Evolutionary conservation across 2,797 vertebrate genomes (phyloP).

Genomic region (Thamnophis elegans): DNA sequence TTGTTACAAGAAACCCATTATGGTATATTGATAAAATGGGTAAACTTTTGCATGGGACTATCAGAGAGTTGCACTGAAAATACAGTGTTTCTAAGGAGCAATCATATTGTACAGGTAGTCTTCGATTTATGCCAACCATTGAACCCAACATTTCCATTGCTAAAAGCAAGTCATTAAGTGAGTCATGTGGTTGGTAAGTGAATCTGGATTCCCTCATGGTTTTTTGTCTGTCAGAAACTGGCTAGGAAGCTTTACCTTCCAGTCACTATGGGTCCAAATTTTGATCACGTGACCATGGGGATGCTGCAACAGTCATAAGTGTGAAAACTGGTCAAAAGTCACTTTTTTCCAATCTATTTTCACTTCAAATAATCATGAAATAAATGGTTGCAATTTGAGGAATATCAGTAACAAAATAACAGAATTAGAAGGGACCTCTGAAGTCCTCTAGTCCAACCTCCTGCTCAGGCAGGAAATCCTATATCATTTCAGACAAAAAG

Average conservation of each 20-base stretch:
- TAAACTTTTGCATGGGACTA: not conserved
- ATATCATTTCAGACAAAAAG: not conserved
- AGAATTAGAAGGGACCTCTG: not conserved
- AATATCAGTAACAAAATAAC: not conserved
- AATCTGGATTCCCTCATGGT: not conserved
- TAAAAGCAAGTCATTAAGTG: not conserved
- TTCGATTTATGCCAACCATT: not conserved
- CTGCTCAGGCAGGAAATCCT: not conserved
- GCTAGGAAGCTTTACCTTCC: not conserved
- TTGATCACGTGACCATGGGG: not conserved
- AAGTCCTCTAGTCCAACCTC: not conserved
- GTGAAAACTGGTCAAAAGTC: not conserved
- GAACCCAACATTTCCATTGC: not conserved
- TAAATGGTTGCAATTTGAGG: not conserved
- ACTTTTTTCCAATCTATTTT: not conserved
- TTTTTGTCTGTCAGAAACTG: not conserved
- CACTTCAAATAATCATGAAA: not conserved
- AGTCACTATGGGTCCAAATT: not conserved
- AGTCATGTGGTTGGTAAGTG: not conserved
- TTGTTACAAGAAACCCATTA: not conserved
- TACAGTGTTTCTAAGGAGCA: not conserved
- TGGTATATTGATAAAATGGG: no score
- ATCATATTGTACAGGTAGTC: not conserved
- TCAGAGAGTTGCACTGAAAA: not conserved
- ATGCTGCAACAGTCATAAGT: not conserved